Percentiles rank a stretch among this genome's conserved stretches.
Evolutionary conservation across 2,797 vertebrate species (phyloP).

Genomic region (Sternotherus odoratus): DNA sequence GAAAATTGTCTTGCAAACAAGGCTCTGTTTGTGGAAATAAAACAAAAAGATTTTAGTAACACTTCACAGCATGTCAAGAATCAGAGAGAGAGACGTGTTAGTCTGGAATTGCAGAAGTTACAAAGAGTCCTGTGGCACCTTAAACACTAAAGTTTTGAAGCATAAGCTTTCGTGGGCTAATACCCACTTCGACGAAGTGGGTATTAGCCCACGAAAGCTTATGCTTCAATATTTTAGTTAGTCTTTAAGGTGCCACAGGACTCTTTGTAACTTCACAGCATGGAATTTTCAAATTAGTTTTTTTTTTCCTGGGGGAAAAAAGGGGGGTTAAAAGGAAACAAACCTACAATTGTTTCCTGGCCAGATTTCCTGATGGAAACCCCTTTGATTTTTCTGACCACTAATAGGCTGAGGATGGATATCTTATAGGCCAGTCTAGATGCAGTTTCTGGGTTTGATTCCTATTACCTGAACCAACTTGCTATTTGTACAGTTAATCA

Average conservation of each 20-base stretch:
- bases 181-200: no score
- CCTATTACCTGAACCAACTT: neutral
- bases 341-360: neutral
- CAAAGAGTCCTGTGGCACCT: no score
- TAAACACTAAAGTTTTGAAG: no score
- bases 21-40: neutral
- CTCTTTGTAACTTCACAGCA: neutral
- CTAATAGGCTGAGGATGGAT: neutral
- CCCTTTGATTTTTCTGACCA: neutral
- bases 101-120: no score
- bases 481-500: neutral
- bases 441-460: neutral
- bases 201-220: no score
- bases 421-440: neutral
- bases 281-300: neutral
- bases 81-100: no score
- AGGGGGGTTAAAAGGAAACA: neutral
- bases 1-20: neutral
- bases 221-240: no score
- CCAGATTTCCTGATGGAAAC: neutral
- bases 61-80: neutral
- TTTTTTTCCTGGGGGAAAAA: no score
- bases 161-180: no score
- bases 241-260: no score
- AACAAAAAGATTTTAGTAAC: neutral